Conservation (phyloP, 2,797 vertebrate species). For the Pterois miles region DNA sequence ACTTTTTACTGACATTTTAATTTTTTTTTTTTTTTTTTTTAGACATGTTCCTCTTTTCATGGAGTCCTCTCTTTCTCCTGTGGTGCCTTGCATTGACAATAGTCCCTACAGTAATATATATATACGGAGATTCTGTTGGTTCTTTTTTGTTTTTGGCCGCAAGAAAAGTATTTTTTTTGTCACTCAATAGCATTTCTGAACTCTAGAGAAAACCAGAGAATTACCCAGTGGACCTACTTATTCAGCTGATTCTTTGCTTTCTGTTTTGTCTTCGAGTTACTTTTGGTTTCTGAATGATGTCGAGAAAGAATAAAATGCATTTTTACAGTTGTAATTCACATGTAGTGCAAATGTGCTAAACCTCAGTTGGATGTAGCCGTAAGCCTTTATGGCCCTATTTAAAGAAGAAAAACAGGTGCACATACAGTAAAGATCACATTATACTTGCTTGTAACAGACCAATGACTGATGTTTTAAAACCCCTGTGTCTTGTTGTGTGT, state of each 20-base stretch:
- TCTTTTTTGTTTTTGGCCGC: slow-evolving; percentile 50
- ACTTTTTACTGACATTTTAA: slow-evolving; percentile 80
- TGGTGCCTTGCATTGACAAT: slow-evolving; percentile 87
- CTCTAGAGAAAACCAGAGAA: slow-evolving; percentile 64
- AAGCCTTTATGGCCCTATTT: slow-evolving; percentile 59
- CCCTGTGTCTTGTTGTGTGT: slow-evolving; percentile 44
- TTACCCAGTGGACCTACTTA: slow-evolving; percentile 75
- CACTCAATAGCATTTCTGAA: slow-evolving; percentile 70
- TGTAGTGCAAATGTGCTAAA: slow-evolving; percentile 59
- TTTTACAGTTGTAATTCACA: slow-evolving; percentile 59
- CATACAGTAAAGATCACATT: slow-evolving; percentile 55
- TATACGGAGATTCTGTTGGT: slow-evolving; percentile 66
- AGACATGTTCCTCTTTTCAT: slow-evolving; percentile 71
- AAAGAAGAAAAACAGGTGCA: slow-evolving; percentile 51
- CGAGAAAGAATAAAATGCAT: slow-evolving; percentile 63
- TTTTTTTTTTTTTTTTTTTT: slow-evolving; percentile 59
- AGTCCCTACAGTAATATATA: slow-evolving; percentile 82
- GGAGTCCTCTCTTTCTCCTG: slow-evolving; percentile 79
- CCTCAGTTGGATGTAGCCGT: slow-evolving; percentile 69
- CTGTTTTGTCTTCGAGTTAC: slow-evolving; percentile 59
- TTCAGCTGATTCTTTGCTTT: slow-evolving; percentile 63
- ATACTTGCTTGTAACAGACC: slow-evolving; percentile 59
- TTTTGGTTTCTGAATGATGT: slow-evolving; percentile 63
- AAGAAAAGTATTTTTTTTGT: slow-evolving; percentile 49
- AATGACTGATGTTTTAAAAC: slow-evolving; percentile 58